Conservation (phyloP, 1,140 invertebrate genomes). For the Cataglyphis hispanica region DNA sequence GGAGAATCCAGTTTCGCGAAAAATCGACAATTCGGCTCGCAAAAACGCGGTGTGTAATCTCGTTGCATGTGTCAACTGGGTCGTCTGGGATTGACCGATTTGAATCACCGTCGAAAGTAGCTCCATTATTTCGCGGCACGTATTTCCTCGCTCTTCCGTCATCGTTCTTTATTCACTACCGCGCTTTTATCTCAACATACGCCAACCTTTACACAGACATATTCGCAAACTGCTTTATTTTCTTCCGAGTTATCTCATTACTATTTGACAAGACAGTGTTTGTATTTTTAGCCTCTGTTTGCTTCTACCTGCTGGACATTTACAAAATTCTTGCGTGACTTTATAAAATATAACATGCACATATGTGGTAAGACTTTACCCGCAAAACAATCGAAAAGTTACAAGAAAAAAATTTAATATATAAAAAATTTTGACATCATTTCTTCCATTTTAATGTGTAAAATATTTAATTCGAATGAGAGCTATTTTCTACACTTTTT, state of each 20-base stretch:
- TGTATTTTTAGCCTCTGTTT: conserved; percentile 33
- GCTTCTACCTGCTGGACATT: background rate
- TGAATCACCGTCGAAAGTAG: conserved; percentile 68
- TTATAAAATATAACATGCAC: background rate
- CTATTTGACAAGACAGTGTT: conserved; percentile 53
- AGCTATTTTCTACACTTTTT: background rate
- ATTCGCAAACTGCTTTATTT: conserved; percentile 50
- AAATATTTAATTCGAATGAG: background rate
- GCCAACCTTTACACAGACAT: background rate
- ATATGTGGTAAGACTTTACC: background rate
- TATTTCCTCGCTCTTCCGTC: conserved; percentile 15
- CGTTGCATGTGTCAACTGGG: conserved; percentile 36
- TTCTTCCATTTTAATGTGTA: background rate
- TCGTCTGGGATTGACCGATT: conserved; percentile 63
- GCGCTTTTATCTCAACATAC: background rate
- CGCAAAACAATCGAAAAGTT: background rate
- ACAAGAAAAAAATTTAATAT: background rate
- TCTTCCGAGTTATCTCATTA: conserved; percentile 68
- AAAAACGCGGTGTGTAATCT: conserved; percentile 57
- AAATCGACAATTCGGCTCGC: conserved; percentile 62
- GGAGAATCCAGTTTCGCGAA: conserved; percentile 48
- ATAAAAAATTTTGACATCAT: background rate
- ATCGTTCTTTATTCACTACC: conserved; percentile 6
- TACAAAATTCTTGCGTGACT: background rate
- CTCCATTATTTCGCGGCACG: conserved; percentile 70